phyloP scores from a whole-genome alignment of 2,888 invertebrate genomes.

The Mythimna impura region DNA sequence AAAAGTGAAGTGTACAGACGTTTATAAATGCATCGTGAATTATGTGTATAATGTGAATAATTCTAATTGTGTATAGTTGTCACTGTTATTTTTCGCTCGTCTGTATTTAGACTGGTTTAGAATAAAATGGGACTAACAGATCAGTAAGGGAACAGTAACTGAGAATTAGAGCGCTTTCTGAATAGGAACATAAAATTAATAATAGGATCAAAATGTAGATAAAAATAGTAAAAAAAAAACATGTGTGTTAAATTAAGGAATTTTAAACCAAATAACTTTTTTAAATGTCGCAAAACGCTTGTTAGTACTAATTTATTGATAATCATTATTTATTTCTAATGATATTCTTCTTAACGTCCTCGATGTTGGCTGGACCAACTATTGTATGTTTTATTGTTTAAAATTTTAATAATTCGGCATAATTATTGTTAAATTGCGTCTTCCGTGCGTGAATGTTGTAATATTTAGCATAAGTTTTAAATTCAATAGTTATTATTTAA shows the following conservation, averaged over 20 bases:
- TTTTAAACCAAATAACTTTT: slow-evolving; percentile 69
- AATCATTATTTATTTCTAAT: slow-evolving; percentile 65
- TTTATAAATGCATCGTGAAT: slow-evolving; percentile 67
- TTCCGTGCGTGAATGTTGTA: slow-evolving; percentile 69
- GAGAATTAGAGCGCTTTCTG: slow-evolving; percentile 69
- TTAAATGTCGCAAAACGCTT: slow-evolving; percentile 69
- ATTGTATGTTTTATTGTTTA: slow-evolving; percentile 58
- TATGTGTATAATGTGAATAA: slow-evolving; percentile 76
- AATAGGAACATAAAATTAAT: slow-evolving; percentile 69
- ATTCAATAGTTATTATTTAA: slow-evolving; percentile 36
- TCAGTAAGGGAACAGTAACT: slow-evolving; percentile 68
- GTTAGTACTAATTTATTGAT: slow-evolving; percentile 65
- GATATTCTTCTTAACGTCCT: slow-evolving; percentile 64
- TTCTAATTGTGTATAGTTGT: slow-evolving; percentile 67
- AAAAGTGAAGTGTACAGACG: slow-evolving; percentile 66
- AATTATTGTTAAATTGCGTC: slow-evolving; percentile 71
- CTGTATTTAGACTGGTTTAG: slow-evolving; percentile 65
- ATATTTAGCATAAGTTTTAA: slow-evolving; percentile 55
- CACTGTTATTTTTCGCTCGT: slow-evolving; percentile 65
- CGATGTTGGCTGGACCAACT: slow-evolving; percentile 77
- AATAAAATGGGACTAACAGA: slow-evolving; percentile 58
- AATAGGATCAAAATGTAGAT: slow-evolving; percentile 71
- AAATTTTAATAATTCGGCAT: slow-evolving; percentile 59
- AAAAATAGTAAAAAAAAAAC: slow-evolving; percentile 67
- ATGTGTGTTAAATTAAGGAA: slow-evolving; percentile 71